Base-by-base conservation (phyloP, 2,113 vertebrate species). In the Peromyscus leucopus region DNA sequence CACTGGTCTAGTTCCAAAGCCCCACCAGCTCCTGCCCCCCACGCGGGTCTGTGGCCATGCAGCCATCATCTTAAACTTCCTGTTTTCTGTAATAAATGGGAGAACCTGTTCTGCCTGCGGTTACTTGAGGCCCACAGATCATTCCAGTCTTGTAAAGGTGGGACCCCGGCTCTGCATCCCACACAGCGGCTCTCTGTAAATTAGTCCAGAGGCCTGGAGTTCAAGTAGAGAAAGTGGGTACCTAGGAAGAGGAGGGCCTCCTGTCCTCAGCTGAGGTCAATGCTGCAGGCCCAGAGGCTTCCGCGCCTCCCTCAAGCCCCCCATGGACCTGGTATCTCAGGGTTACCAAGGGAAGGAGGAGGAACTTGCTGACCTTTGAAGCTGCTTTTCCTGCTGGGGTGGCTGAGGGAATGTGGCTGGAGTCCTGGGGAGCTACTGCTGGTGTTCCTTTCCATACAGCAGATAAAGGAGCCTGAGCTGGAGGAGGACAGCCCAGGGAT, bases 321-420 rank as follows among this genome's bases (percentile, higher is more conserved):
- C n/a, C 78, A 8, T 31, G 11, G 11, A n/a, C 11, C 21, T 17
- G n/a, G 76, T 96, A 92, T 88, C 71, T 61, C 88, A 69, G 61
- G 84, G 91, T 93, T 93, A 78, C 90, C 90, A 17, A 63, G 71
- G 63, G 76, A 10, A 10, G 51, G 57, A 17, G 89, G 79, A 96
- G 74, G 46, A 33, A 42, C 55, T 9, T 0, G 0, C 26, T 96
- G 75, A 78, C 95, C 92, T 97, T 97, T 93, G 59, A 65, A 93
- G 82, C 74, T n/a, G n/a, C 88, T 63, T 75, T 89, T 74, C 80
- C 75, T 21, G 28, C 79, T 92, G 63, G 55, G 13, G 67, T 42
- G 9, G 71, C 95, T 91, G 63, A 96, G 87, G 33, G 28, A 72
- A 51, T n/a, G 5, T 4, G 33, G 24, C 39, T 39, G 48, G 19